phyloP scores from a whole-genome alignment of 1,140 invertebrate genomes.

The Drosophila auraria region DNA sequence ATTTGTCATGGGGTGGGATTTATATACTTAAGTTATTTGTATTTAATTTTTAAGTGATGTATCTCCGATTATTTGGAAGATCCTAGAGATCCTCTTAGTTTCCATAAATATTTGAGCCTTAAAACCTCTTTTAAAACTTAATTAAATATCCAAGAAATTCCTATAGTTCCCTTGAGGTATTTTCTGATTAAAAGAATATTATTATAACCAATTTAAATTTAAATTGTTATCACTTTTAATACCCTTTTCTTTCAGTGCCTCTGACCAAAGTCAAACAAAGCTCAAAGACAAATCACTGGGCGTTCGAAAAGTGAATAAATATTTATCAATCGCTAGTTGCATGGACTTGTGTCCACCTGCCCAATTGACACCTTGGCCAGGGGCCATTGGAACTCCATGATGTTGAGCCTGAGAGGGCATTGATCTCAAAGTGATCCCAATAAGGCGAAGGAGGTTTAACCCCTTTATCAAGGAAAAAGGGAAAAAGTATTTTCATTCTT shows the following conservation, averaged over 20 bases:
- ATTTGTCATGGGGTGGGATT: not conserved
- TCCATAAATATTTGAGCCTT: no score
- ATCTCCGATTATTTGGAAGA: no score
- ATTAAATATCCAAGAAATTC: no score
- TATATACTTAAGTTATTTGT: no score
- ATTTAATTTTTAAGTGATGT: no score
- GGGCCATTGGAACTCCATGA: not conserved
- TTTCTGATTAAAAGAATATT: no score
- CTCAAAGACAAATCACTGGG: slow-evolving; percentile 6
- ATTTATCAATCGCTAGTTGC: slow-evolving; percentile 40
- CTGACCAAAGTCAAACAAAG: not conserved
- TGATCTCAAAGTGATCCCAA: slow-evolving; percentile 8
- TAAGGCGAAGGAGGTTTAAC: not conserved
- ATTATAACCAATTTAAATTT: no score
- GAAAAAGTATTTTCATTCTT: not conserved
- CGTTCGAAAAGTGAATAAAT: slow-evolving; percentile 31
- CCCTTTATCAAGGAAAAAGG: no score
- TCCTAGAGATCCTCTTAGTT: not conserved
- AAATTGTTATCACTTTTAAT: no score
- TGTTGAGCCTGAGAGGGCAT: slow-evolving; percentile 20
- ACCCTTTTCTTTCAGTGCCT: not conserved
- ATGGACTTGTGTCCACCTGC: slow-evolving; percentile 26
- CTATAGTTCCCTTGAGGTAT: no score
- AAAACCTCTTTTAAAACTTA: no score
- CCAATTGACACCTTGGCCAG: slow-evolving; percentile 55